These are phyloP conservation scores for Zeugodacus cucurbitae DNA, from an alignment of 1,140 invertebrate species.

Conservation along the genomic window DNA sequence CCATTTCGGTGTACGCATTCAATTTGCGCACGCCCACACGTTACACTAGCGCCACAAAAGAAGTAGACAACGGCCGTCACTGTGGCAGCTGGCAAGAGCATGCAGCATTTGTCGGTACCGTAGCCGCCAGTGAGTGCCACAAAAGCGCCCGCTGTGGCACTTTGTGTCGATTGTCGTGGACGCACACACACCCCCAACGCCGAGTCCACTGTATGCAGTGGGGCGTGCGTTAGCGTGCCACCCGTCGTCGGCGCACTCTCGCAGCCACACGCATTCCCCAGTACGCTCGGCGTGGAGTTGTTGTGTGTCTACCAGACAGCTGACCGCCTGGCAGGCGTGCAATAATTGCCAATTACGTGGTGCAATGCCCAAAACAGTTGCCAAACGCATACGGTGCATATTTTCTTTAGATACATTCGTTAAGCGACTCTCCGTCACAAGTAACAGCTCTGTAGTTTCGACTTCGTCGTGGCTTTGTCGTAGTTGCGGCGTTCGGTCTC, in stretches of 20 bases:
- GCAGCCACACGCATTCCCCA: background rate
- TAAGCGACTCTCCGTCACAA: background rate
- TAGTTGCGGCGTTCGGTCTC: background rate
- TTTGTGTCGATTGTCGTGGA: background rate
- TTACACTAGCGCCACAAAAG: background rate
- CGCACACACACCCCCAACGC: background rate
- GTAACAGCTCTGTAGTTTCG: background rate
- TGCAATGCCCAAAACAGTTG: slow-evolving; percentile 18
- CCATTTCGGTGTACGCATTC: background rate
- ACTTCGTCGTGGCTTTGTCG: background rate
- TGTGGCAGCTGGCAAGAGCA: background rate
- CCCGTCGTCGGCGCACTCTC: background rate
- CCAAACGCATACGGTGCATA: background rate
- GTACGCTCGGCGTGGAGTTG: background rate
- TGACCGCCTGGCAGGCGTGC: slow-evolving; percentile 40
- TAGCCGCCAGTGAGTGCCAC: background rate
- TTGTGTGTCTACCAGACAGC: background rate
- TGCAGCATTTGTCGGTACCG: background rate
- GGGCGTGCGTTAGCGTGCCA: background rate
- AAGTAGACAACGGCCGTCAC: background rate
- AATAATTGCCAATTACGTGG: slow-evolving; percentile 45
- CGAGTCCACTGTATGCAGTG: background rate
- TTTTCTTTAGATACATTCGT: background rate
- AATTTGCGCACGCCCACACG: background rate
- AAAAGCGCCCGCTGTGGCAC: slow-evolving; percentile 3